Conservation (phyloP, 2,888 invertebrate species). For the Callinectes sapidus region DNA sequence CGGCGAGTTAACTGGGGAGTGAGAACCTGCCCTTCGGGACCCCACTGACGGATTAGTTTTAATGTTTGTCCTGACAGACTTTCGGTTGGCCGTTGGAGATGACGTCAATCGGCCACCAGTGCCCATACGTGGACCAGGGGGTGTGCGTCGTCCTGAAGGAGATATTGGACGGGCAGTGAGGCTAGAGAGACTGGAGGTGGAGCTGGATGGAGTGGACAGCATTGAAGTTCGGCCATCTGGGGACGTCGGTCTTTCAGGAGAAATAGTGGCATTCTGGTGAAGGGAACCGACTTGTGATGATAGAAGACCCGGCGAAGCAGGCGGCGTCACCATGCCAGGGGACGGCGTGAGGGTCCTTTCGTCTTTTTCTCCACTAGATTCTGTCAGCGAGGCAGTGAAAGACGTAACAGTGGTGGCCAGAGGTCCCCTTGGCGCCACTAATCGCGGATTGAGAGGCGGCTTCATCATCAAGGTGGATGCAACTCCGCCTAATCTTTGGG, state of each 20-base stretch:
- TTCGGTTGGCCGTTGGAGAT: conserved; percentile 68
- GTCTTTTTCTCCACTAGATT: conserved; percentile 34
- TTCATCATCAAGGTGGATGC: conserved; percentile 49
- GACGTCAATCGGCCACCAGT: conserved; percentile 63
- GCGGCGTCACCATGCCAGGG: conserved; percentile 50
- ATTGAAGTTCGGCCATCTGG: conserved; percentile 64
- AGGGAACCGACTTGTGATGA: conserved; percentile 9
- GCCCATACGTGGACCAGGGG: conserved; percentile 69
- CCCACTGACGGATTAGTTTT: conserved; percentile 67
- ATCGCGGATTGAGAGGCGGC: conserved; percentile 51
- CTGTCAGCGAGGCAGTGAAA: neutral
- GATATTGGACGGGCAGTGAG: conserved; percentile 65
- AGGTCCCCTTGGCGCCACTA: conserved; percentile 50
- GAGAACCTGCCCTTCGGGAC: conserved; percentile 54
- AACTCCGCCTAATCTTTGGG: neutral
- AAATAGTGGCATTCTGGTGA: conserved; percentile 28
- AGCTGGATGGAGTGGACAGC: conserved; percentile 70
- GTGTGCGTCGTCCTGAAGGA: conserved; percentile 71
- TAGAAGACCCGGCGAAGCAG: conserved; percentile 52
- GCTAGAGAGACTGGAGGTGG: conserved; percentile 71
- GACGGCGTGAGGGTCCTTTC: conserved; percentile 49
- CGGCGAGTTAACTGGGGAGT: conserved; percentile 55
- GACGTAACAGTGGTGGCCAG: neutral
- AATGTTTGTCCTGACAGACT: conserved; percentile 63
- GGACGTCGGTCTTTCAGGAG: conserved; percentile 52